Conservation (phyloP, 2,113 vertebrate species). For the Lepus europaeus region DNA sequence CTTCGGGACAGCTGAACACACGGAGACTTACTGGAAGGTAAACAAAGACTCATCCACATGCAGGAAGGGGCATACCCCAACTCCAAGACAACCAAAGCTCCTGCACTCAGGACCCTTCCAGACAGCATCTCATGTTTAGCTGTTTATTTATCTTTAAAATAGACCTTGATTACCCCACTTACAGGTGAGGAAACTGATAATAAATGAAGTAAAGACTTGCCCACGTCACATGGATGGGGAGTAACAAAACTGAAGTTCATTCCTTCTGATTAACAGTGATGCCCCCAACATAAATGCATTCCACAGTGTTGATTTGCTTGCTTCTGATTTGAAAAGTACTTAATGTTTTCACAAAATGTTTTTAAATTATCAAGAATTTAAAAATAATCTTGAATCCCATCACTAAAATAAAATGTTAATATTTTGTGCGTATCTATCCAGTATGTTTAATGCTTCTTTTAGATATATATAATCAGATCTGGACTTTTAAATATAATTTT, state of each 20-base stretch:
- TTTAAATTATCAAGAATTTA: background rate
- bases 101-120: background rate
- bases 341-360: background rate
- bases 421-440: background rate
- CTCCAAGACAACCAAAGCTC: background rate
- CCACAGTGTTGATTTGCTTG: background rate
- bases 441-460: background rate
- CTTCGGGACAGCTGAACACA: background rate
- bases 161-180: background rate
- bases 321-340: background rate
- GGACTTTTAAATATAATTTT: background rate
- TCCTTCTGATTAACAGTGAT: background rate
- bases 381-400: background rate
- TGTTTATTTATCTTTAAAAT: background rate
- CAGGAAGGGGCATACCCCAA: background rate
- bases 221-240: background rate
- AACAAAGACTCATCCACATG: background rate
- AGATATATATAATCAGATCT: background rate
- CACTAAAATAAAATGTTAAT: background rate
- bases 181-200: background rate
- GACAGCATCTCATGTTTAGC: too few species aligned
- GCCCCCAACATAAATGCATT: background rate
- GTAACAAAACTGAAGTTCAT: background rate
- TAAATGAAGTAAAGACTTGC: background rate
- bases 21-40: background rate